Conservation (phyloP, 1,140 invertebrate species). For the Brachystomella parvula region DNA sequence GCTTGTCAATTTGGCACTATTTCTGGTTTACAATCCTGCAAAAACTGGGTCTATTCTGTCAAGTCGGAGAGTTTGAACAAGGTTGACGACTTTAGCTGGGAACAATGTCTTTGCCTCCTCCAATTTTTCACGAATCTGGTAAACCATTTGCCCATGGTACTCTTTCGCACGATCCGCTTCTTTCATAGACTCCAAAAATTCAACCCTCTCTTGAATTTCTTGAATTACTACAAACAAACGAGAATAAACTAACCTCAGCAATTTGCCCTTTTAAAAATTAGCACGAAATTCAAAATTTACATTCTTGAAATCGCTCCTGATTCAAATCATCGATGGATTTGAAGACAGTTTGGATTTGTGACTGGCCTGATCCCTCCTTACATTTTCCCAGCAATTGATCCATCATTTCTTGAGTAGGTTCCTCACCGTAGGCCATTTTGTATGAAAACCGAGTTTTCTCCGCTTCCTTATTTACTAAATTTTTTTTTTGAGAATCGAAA, state of each 20-base stretch:
- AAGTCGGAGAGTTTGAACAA: not conserved
- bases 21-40: not conserved
- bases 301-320: not conserved
- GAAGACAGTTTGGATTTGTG: not conserved
- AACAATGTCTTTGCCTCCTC: not conserved
- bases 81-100: not conserved
- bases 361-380: not conserved
- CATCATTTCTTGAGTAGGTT: conserved; percentile 1
- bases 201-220: not conserved
- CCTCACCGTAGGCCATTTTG: conserved; percentile 9
- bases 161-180: not conserved
- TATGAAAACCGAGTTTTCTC: conserved; percentile 4
- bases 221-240: not conserved
- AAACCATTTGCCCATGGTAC: not conserved
- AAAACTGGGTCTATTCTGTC: not conserved
- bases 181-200: not conserved
- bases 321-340: not conserved
- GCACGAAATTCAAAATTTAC: not conserved
- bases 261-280: not conserved
- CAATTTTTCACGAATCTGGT: not conserved
- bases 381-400: not conserved
- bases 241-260: no score
- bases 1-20: no score
- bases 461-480: not conserved
- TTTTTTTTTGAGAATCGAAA: not conserved